Conservation (phyloP, 2,113 vertebrate species). For the Sakesphorus luctuosus region DNA sequence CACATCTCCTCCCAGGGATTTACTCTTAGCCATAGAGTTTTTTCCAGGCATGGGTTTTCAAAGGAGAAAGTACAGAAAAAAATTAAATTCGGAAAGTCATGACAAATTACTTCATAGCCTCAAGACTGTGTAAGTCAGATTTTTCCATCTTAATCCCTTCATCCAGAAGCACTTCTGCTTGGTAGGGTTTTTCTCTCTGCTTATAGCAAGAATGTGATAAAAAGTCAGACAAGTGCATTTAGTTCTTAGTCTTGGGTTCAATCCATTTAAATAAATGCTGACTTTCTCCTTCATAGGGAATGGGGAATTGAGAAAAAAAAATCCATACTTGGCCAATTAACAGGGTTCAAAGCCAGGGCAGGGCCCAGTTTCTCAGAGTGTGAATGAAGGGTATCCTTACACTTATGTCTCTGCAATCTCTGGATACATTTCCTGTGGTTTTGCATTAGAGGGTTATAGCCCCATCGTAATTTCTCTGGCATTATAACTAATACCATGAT, state of each 20-base stretch:
- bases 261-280: background rate
- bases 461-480: background rate
- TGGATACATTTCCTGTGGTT: conserved; percentile 31
- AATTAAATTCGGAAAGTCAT: background rate
- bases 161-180: background rate
- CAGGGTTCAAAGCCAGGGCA: conserved; percentile 23
- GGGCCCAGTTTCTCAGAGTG: background rate
- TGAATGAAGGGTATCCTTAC: conserved; percentile 31
- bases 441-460: conserved; percentile 21
- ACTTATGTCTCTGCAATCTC: background rate
- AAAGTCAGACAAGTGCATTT: background rate
- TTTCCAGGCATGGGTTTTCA: background rate
- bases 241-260: background rate
- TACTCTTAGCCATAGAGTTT: background rate
- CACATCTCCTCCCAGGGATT: background rate
- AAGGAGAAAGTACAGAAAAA: background rate
- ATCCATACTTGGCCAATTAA: background rate
- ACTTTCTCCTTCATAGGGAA: background rate
- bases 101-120: background rate
- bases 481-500: conserved; percentile 50
- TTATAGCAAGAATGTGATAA: background rate
- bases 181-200: background rate
- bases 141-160: background rate
- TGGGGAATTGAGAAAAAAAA: background rate
- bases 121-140: background rate